Evolutionary conservation across 1,140 invertebrate genomes (phyloP), one percentile per base, ranked within the genome.

Genomic region (Antheraea pernyi): DNA sequence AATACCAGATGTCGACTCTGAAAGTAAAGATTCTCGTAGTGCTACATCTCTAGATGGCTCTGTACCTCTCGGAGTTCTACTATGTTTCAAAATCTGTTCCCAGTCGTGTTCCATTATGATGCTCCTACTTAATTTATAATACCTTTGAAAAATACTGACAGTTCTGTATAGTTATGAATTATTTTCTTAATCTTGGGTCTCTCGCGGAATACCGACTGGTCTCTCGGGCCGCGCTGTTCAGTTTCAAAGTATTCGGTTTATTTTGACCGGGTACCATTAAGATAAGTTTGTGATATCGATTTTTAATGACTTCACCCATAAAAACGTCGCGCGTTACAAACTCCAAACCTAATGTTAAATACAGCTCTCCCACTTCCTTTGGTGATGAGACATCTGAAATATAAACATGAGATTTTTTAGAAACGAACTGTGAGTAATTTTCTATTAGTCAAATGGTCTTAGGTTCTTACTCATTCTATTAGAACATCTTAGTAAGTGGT

Each of bases 151-250:
- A 89, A 90, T 89, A 90, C 86, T 89, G 88, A 71, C 75, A 77
- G 76, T 81, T 70, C 61, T 64, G n/a, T 16, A 22, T 37, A 65
- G 42, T 62, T 10, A 61, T 63, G 6, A 59, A 59, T 88, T 87
- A 86, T 19, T 70, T 63, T 93, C 92, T 92, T 93, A 93, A 93
- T 70, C 92, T 82, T 39, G 92, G 92, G 73, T 93, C 92, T 62
- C 92, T 79, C 13, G 92, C 92, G 37, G 88, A 92, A 63, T 93
- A 93, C 46, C 91, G 83, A 71, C 86, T 89, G 39, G 88, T 82
- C 37, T 89, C 73, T 66, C 89, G 81, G 42, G 91, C 89, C 77
- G 85, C 88, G 75, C 86, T 88, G 84, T 91, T 89, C 18, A 88
- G 81, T 71, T 91, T 91, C 37, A 88, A 77, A 61, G 86, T 83